Evolutionary conservation across 2,113 vertebrate species (phyloP).

Genomic region (Rhinolophus ferrumequinum): DNA sequence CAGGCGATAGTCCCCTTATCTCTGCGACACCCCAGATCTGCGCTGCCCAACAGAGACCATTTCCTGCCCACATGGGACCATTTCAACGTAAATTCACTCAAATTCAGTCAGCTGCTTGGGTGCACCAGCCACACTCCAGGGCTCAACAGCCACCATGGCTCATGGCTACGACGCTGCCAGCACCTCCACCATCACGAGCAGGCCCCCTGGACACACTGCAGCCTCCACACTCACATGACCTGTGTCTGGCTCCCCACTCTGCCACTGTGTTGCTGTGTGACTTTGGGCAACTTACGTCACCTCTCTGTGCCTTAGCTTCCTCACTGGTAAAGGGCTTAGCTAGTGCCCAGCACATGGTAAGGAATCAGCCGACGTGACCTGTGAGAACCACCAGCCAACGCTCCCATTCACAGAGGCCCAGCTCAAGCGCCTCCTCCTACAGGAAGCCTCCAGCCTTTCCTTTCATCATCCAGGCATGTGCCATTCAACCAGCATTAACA

Average conservation of each 20-base stretch:
- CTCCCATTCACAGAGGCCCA: rapidly evolving
- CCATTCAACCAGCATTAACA: neutral
- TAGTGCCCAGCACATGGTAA: neutral
- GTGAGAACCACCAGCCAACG: rapidly evolving
- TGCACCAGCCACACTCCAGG: neutral
- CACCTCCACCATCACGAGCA: rapidly evolving
- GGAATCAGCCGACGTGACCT: neutral
- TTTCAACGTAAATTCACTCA: neutral
- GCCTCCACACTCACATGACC: neutral
- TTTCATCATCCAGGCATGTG: neutral
- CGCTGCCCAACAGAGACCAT: rapidly evolving
- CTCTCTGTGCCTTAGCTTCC: neutral
- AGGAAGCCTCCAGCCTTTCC: neutral
- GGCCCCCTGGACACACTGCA: rapidly evolving
- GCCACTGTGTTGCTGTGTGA: neutral
- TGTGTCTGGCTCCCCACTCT: neutral
- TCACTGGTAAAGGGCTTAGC: neutral
- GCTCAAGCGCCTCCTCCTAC: neutral
- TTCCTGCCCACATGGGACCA: rapidly evolving
- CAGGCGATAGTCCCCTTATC: neutral
- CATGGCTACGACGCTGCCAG: neutral
- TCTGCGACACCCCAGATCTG: neutral
- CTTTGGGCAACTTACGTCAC: too few species aligned
- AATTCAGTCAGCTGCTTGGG: neutral
- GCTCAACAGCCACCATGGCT: neutral